Conservation (phyloP, 2,888 invertebrate genomes). For the Melanophora roralis region DNA sequence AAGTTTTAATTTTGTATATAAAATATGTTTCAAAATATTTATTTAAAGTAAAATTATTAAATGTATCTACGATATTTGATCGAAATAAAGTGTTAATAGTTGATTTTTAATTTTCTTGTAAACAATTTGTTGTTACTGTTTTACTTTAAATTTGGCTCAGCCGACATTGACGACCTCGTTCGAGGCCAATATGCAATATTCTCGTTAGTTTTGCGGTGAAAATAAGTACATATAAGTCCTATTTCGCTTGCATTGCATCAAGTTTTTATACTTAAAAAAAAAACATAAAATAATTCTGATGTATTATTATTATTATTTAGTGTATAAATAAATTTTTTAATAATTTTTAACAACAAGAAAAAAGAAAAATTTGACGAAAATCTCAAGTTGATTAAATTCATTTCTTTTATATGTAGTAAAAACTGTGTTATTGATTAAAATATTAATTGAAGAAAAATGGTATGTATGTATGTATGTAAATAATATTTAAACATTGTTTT, state of each 20-base stretch:
- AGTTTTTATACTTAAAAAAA: constrained; percentile 26
- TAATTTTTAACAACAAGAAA: not conserved
- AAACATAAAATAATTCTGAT: constrained; percentile 30
- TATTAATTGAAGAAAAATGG: constrained; percentile 22
- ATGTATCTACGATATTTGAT: constrained; percentile 21
- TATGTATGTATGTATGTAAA: constrained; percentile 1
- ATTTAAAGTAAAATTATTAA: not conserved
- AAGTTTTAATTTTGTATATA: too few relatives aligned
- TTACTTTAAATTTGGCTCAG: constrained; percentile 23
- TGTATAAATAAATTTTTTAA: not conserved
- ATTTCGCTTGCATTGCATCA: constrained; percentile 37
- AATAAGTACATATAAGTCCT: constrained; percentile 36
- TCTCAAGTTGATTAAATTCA: too few relatives aligned
- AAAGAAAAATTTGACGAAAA: not conserved
- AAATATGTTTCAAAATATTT: not conserved
- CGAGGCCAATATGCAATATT: constrained; percentile 60
- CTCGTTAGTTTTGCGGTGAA: constrained; percentile 61
- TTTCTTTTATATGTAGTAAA: constrained; percentile 2
- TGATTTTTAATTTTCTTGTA: not conserved
- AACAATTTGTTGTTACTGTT: constrained; percentile 24
- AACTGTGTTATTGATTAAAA: constrained; percentile 35
- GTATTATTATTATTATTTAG: constrained; percentile 7
- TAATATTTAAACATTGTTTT: not conserved
- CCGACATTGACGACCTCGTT: constrained; percentile 63
- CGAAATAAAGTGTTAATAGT: not conserved